These are phyloP conservation scores for Heterotis niloticus DNA, from an alignment of 2,113 vertebrate genomes.

Conservation along the genomic window DNA sequence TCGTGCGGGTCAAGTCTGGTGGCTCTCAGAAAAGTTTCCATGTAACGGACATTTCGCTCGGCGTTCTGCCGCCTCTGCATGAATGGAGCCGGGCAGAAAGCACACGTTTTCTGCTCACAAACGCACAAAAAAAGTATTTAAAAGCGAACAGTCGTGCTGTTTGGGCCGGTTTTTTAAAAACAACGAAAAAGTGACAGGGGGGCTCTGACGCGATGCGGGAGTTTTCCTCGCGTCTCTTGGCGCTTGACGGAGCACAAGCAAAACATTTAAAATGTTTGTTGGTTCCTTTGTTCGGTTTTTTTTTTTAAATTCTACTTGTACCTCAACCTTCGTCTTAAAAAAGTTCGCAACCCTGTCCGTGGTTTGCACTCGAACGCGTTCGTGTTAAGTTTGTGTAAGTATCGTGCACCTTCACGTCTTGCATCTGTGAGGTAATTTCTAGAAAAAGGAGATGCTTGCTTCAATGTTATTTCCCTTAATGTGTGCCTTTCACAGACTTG, in stretches of 20 bases:
- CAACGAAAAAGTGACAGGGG: slow-evolving; percentile 19
- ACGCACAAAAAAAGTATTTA: background rate
- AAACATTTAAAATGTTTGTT: background rate
- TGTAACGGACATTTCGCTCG: background rate
- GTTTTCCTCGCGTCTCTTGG: background rate
- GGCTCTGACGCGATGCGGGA: slow-evolving; percentile 10
- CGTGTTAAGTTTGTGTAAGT: too few relatives aligned
- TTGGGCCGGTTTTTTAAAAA: slow-evolving; percentile 10
- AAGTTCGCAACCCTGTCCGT: background rate
- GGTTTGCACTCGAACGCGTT: too few relatives aligned
- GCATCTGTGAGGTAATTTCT: too few relatives aligned
- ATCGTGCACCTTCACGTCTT: too few relatives aligned
- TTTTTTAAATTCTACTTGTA: background rate
- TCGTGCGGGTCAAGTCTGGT: background rate
- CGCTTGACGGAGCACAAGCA: slow-evolving; percentile 26
- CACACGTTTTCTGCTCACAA: background rate
- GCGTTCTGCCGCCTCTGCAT: background rate
- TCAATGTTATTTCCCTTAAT: background rate
- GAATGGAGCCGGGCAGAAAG: background rate
- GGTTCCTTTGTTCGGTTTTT: background rate
- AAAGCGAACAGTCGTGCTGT: slow-evolving; percentile 4
- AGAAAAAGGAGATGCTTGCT: background rate
- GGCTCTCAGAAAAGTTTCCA: background rate
- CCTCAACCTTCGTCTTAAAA: background rate
- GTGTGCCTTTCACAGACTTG: background rate